phyloP scores from a whole-genome alignment of 2,797 vertebrate genomes.

The Salarias fasciatus region DNA sequence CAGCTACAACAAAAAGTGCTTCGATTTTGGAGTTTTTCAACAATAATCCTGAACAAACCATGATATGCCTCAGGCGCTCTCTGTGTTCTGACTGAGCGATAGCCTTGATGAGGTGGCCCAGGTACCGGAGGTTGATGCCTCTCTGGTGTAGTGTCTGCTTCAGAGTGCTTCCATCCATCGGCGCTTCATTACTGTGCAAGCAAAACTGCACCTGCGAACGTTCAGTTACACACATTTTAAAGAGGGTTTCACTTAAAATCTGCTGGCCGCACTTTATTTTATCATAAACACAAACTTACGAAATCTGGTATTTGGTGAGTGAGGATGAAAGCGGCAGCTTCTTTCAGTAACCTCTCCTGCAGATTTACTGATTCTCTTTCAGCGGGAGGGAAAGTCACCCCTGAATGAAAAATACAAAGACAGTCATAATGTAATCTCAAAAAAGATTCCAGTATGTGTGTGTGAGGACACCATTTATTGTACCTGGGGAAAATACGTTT shows the following conservation, averaged over 20 bases:
- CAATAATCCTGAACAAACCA: constrained; percentile 64
- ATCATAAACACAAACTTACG: constrained; percentile 67
- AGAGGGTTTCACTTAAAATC: not conserved
- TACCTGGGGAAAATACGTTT: constrained; percentile 83
- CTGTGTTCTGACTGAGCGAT: constrained; percentile 78
- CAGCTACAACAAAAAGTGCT: not conserved
- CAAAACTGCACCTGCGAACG: constrained; percentile 79
- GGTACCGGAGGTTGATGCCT: constrained; percentile 87
- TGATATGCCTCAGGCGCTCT: constrained; percentile 81
- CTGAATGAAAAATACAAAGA: constrained; percentile 63
- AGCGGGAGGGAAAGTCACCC: constrained; percentile 75
- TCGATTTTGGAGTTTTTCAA: not conserved
- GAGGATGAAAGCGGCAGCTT: constrained; percentile 83
- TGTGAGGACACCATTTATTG: not conserved
- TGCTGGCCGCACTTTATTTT: too few species aligned
- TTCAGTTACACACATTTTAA: not conserved
- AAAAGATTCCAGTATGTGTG: too few species aligned
- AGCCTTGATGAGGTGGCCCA: constrained; percentile 78
- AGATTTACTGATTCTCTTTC: constrained; percentile 69
- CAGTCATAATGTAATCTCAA: not conserved
- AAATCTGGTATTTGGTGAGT: constrained; percentile 85
- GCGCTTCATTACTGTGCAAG: constrained; percentile 72
- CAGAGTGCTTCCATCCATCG: constrained; percentile 84
- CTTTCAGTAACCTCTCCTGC: constrained; percentile 81
- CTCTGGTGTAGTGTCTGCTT: constrained; percentile 78